Conservation (phyloP, 2,797 vertebrate genomes). For the Parambassis ranga region DNA sequence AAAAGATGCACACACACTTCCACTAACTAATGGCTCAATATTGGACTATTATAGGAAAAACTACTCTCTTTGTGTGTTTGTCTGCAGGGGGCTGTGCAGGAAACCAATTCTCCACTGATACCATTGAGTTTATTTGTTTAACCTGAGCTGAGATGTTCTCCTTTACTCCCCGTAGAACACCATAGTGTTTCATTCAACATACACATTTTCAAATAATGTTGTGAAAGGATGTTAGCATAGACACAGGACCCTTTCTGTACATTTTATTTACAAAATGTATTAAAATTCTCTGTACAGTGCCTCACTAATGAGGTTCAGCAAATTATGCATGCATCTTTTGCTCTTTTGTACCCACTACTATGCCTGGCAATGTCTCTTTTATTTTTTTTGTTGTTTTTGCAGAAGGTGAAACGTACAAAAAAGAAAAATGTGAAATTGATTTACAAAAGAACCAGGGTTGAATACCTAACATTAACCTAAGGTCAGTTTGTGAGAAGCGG, state of each 20-base stretch:
- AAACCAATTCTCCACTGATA: not conserved
- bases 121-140: conserved; percentile 16
- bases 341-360: conserved; percentile 89
- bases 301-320: conserved; percentile 92
- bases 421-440: conserved; percentile 30
- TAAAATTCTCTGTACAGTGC: conserved; percentile 99
- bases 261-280: conserved; percentile 99
- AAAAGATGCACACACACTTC: conserved; percentile 53
- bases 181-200: not conserved
- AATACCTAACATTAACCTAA: conserved; percentile 81
- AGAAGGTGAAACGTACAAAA: conserved; percentile 82
- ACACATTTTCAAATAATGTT: not conserved
- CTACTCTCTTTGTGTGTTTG: conserved; percentile 35
- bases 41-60: conserved; percentile 42
- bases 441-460: conserved; percentile 69
- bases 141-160: not conserved
- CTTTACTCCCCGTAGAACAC: not conserved
- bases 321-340: conserved; percentile 94
- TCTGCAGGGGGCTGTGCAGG: conserved; percentile 19
- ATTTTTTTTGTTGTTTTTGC: conserved; percentile 77
- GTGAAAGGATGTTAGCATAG: conserved; percentile 30
- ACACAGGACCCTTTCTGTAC: conserved; percentile 85
- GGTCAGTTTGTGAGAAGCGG: conserved; percentile 86
- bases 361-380: conserved; percentile 81
- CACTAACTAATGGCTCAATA: conserved; percentile 62